Percentiles rank a stretch among this genome's conserved stretches.
Evolutionary conservation across 2,797 vertebrate species (phyloP).

Genomic region (Tokudaia tokunoshimensis): DNA sequence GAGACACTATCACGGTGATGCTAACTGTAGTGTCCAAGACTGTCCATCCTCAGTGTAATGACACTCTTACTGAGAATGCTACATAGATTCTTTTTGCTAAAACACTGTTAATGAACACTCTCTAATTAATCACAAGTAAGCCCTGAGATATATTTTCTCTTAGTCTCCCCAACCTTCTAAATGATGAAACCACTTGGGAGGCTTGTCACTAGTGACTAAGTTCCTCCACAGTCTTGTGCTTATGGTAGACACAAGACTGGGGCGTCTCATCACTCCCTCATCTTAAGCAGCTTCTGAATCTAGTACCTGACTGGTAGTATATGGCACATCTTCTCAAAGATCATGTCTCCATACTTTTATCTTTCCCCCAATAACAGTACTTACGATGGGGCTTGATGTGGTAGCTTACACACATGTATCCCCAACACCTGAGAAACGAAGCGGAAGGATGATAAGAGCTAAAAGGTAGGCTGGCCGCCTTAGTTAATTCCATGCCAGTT

Average conservation of each 20-base stretch:
- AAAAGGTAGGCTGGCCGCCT: neutral
- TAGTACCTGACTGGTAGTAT: neutral
- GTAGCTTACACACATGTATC: neutral
- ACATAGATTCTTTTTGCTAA: neutral
- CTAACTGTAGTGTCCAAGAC: neutral
- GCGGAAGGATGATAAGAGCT: neutral
- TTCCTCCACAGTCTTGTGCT: neutral
- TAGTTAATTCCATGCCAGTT: neutral
- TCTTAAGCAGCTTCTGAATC: neutral
- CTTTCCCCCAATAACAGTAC: neutral
- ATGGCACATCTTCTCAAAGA: neutral
- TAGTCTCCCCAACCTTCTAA: neutral
- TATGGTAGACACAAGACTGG: neutral
- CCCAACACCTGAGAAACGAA: neutral
- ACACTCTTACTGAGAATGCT: neutral
- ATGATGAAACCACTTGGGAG: neutral
- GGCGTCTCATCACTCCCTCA: neutral
- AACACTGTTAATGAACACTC: neutral
- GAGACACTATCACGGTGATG: neutral
- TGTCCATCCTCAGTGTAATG: neutral
- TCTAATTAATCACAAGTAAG: slow-evolving; percentile 27
- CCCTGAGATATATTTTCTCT: neutral
- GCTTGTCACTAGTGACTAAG: neutral
- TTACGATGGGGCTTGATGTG: neutral
- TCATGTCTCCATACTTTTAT: neutral